These are phyloP conservation scores for Psephotus haematonotus DNA, from an alignment of 2,113 vertebrate species.

Conservation along the genomic window DNA sequence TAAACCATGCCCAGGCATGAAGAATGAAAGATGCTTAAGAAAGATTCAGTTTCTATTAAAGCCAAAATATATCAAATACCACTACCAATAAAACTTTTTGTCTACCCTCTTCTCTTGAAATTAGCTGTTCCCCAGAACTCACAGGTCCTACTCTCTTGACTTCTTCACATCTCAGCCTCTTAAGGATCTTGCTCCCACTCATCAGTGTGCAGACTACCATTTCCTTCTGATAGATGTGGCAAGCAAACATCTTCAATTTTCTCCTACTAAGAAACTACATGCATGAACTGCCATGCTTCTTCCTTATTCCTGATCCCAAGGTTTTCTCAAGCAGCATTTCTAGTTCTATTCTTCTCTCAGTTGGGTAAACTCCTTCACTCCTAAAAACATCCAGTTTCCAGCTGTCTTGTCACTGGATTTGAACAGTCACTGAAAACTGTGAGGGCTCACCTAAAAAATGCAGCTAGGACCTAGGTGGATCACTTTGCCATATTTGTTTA, in stretches of 20 bases:
- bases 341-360: background rate
- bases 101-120: background rate
- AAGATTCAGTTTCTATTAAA: background rate
- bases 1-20: background rate
- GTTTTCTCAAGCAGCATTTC: background rate
- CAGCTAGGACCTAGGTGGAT: background rate
- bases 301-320: background rate
- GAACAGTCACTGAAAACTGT: background rate
- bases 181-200: background rate
- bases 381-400: background rate
- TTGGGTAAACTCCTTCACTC: background rate
- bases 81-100: background rate
- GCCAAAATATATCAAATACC: background rate
- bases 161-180: background rate
- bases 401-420: background rate
- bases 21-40: background rate
- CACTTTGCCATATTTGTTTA: background rate
- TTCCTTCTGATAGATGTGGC: background rate
- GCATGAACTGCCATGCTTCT: background rate
- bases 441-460: accelerated
- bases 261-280: background rate
- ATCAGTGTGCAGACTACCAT: background rate
- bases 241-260: background rate
- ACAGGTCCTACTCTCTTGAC: background rate
- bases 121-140: background rate